Evolutionary conservation across 2,888 invertebrate genomes (phyloP).

Genomic region (Scaptomyza tumidula): DNA sequence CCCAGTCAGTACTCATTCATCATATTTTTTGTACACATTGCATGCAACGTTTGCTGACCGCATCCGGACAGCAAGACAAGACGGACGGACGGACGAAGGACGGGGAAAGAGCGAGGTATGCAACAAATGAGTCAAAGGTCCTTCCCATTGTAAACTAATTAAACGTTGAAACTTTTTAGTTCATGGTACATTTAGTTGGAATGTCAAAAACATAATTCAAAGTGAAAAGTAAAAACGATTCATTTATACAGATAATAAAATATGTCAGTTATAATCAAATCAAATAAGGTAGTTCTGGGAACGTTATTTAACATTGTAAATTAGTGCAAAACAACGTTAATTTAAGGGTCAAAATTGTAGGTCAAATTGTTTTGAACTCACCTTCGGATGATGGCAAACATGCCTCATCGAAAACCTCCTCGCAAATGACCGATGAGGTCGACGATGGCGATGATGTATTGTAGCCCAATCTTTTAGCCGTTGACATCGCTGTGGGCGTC

Average conservation of each 20-base stretch:
- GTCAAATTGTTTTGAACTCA: constrained; percentile 82
- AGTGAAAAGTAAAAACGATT: background rate
- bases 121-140: constrained; percentile 11
- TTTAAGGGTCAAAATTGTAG: background rate
- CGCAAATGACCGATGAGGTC: constrained; percentile 87
- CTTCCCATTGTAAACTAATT: background rate
- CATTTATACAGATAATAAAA: background rate
- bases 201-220: no score
- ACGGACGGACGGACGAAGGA: background rate
- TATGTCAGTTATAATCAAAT: no score
- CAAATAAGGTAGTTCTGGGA: no score
- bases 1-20: background rate
- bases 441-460: constrained; percentile 68
- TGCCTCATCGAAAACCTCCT: constrained; percentile 93
- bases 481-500: constrained; percentile 55
- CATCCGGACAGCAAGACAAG: background rate
- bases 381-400: constrained; percentile 93
- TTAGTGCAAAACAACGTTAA: no score
- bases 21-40: background rate
- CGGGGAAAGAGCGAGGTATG: background rate
- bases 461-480: constrained; percentile 68
- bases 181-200: background rate
- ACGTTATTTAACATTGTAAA: no score
- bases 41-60: constrained; percentile 1
- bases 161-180: background rate